Conservation (phyloP, 2,888 invertebrate genomes). For the Tetrapedia diversipes region DNA sequence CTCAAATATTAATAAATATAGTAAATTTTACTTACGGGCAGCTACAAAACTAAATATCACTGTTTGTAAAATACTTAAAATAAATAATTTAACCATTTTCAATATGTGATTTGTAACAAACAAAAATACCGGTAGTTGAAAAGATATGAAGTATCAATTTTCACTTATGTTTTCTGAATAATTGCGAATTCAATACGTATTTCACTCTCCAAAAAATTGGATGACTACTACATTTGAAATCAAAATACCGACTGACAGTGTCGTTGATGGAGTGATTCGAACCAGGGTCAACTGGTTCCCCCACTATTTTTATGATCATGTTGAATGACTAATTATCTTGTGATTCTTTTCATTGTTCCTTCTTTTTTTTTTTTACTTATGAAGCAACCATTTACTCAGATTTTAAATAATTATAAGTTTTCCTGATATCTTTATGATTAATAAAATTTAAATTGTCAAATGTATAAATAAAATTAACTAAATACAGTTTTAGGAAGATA, state of each 20-base stretch:
- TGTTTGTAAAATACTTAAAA: constrained; percentile 19
- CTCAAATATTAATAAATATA: neutral
- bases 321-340: constrained; percentile 27
- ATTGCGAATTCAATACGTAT: neutral
- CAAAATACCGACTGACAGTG: constrained; percentile 66
- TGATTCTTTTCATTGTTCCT: neutral
- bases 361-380: neutral
- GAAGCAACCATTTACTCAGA: neutral
- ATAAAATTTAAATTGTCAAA: neutral
- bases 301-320: constrained; percentile 66
- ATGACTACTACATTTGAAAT: constrained; percentile 48
- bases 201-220: neutral
- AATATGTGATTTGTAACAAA: neutral
- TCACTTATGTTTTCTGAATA: neutral
- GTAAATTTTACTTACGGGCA: constrained; percentile 68
- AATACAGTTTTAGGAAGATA: neutral
- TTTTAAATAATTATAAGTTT: neutral
- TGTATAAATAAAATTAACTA: neutral
- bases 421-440: neutral
- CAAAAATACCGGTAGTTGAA: neutral
- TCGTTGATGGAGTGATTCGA: constrained; percentile 59
- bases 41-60: constrained; percentile 30
- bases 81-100: constrained; percentile 35
- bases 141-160: neutral
- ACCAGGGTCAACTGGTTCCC: constrained; percentile 79